A percentile compares a stretch with the other conserved stretches of the same genome.
Evolutionary conservation across 2,797 vertebrate species (phyloP).

Genomic region (Diplodus puntazzo): DNA sequence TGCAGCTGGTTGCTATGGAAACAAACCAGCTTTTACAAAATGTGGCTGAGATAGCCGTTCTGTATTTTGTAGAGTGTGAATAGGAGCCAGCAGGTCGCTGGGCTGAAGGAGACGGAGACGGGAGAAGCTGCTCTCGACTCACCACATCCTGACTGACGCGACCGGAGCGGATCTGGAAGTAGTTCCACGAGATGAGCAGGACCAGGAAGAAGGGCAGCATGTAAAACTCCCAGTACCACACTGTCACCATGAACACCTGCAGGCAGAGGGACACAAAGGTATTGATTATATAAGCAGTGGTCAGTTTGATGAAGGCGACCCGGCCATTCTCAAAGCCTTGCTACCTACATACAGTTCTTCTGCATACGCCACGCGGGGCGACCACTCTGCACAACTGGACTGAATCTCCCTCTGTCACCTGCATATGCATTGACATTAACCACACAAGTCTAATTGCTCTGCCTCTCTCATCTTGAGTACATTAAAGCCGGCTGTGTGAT

Average conservation of each 20-base stretch:
- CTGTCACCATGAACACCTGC: constrained; percentile 92
- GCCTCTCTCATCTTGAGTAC: constrained; percentile 57
- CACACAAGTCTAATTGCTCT: constrained; percentile 68
- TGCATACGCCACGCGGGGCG: constrained; percentile 27
- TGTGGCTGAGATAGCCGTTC: background rate
- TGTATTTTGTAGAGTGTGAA: constrained; percentile 16
- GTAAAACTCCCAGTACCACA: constrained; percentile 96
- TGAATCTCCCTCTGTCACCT: constrained; percentile 26
- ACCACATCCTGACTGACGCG: constrained; percentile 89
- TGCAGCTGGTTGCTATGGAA: constrained; percentile 65
- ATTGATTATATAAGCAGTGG: constrained; percentile 43
- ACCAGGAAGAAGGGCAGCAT: constrained; percentile 94
- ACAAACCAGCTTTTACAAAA: constrained; percentile 56
- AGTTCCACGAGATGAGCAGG: constrained; percentile 92
- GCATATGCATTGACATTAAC: constrained; percentile 62
- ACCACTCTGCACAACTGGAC: constrained; percentile 24
- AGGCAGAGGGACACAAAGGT: constrained; percentile 43
- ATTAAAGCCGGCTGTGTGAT: constrained; percentile 61
- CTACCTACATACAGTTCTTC: background rate
- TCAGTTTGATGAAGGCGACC: constrained; percentile 45
- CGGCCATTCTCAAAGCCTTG: constrained; percentile 36
- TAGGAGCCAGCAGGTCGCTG: constrained; percentile 4
- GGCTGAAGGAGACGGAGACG: background rate
- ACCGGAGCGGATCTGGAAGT: constrained; percentile 85
- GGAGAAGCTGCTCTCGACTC: constrained; percentile 66